phyloP scores from a whole-genome alignment of 2,113 vertebrate species.

The Mellivora capensis region DNA sequence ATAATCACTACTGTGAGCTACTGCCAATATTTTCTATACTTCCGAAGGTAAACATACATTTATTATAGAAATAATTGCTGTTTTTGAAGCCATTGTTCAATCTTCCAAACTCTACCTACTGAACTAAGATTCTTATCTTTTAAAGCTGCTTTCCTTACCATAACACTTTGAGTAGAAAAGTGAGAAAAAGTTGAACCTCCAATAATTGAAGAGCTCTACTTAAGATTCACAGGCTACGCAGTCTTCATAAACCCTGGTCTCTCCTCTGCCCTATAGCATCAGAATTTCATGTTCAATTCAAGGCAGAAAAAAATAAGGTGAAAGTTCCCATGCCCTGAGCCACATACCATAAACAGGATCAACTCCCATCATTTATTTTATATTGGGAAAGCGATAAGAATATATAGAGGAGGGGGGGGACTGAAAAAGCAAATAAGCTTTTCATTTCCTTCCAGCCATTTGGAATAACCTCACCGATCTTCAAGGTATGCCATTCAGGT shows the following conservation, averaged over 20 bases:
- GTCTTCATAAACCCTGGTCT: conserved; percentile 63
- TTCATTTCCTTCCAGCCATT: conserved; percentile 68
- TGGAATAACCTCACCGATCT: conserved; percentile 59
- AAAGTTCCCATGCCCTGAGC: conserved; percentile 62
- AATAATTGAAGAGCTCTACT: conserved; percentile 50
- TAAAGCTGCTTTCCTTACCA: neutral
- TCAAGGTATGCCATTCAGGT: conserved; percentile 47
- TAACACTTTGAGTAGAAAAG: conserved; percentile 17
- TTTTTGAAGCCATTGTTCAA: conserved; percentile 34
- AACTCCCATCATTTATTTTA: conserved; percentile 74
- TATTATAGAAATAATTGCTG: conserved; percentile 19
- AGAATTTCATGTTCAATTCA: conserved; percentile 65
- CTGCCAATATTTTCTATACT: neutral
- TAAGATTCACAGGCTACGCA: conserved; percentile 61
- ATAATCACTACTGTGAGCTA: neutral
- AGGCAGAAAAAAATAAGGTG: conserved; percentile 52
- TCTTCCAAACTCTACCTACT: neutral
- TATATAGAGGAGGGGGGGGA: conserved; percentile 14
- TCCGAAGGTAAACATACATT: conserved; percentile 25
- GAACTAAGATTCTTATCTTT: conserved; percentile 21
- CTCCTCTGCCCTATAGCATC: conserved; percentile 39
- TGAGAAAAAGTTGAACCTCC: conserved; percentile 26
- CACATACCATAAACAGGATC: conserved; percentile 68
- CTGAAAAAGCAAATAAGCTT: conserved; percentile 67
- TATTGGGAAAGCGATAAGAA: conserved; percentile 63